Conservation (phyloP, 2,888 invertebrate species). For the Orthosia cruda region DNA sequence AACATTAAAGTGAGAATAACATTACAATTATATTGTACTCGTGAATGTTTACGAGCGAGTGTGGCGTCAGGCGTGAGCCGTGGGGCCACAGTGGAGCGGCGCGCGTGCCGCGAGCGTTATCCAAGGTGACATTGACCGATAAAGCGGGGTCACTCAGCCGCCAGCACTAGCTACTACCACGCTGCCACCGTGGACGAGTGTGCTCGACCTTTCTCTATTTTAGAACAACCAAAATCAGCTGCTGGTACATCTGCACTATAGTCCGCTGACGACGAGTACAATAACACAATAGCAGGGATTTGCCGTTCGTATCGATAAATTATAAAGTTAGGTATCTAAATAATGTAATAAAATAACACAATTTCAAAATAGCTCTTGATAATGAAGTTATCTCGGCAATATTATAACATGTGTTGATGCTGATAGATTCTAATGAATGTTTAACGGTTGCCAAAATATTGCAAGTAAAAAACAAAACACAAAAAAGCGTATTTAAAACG, state of each 20-base stretch:
- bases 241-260: neutral
- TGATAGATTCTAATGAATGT: neutral
- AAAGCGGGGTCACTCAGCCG: constrained; percentile 51
- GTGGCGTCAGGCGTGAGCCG: no score
- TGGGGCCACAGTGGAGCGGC: neutral
- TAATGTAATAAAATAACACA: neutral
- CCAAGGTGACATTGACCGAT: constrained; percentile 63
- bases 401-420: neutral
- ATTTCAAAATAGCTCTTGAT: neutral
- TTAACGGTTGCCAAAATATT: constrained; percentile 22
- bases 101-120: constrained; percentile 39
- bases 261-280: neutral
- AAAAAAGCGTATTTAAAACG: constrained; percentile 15
- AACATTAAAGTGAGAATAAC: neutral
- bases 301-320: neutral
- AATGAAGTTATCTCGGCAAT: constrained; percentile 8
- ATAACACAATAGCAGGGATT: neutral
- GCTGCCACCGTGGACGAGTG: neutral
- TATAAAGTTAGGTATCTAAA: no score
- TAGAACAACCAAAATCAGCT: neutral
- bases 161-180: neutral
- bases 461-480: neutral
- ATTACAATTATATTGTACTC: neutral
- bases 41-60: constrained; percentile 15
- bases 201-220: neutral